Conservation (phyloP, 2,888 invertebrate genomes). For the Eurytoma adleriae region DNA sequence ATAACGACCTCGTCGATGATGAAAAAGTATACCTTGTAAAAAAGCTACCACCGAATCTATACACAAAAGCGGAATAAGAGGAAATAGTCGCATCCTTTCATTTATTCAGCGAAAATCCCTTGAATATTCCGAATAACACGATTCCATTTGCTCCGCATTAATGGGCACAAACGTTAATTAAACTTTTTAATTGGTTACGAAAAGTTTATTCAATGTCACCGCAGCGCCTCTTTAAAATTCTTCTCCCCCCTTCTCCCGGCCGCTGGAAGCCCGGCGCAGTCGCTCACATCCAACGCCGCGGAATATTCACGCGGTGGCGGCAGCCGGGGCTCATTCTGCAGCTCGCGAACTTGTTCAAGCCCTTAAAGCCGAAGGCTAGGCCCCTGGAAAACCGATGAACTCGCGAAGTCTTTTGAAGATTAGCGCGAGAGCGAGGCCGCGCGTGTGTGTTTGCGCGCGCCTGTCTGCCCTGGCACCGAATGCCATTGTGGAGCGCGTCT, state of each 20-base stretch:
- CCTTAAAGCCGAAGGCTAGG: conserved; percentile 27
- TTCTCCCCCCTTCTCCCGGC: neutral
- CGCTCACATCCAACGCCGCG: neutral
- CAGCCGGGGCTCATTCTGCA: neutral
- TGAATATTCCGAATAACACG: conserved; percentile 12
- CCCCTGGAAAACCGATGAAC: conserved; percentile 34
- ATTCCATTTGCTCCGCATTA: conserved; percentile 5
- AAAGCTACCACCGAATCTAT: too few species aligned
- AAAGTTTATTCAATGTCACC: conserved; percentile 32
- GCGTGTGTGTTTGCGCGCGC: neutral
- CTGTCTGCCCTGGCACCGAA: conserved; percentile 1
- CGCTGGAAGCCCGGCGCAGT: conserved; percentile 13
- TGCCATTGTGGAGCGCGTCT: conserved; percentile 17
- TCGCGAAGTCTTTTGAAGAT: conserved; percentile 44
- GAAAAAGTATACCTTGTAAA: too few species aligned
- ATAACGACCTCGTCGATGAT: too few species aligned
- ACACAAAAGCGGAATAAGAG: too few species aligned
- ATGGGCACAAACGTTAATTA: conserved; percentile 45
- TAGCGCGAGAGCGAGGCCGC: neutral
- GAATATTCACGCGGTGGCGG: conserved; percentile 18
- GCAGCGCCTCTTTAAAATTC: conserved; percentile 48
- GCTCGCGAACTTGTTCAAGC: conserved; percentile 27
- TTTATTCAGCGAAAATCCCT: neutral
- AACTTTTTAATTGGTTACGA: conserved; percentile 46
- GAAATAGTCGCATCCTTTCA: too few species aligned